Percentiles rank a stretch among this genome's conserved stretches.
Conservation (phyloP, 2,113 vertebrate species). For the Dasyprocta punctata region DNA sequence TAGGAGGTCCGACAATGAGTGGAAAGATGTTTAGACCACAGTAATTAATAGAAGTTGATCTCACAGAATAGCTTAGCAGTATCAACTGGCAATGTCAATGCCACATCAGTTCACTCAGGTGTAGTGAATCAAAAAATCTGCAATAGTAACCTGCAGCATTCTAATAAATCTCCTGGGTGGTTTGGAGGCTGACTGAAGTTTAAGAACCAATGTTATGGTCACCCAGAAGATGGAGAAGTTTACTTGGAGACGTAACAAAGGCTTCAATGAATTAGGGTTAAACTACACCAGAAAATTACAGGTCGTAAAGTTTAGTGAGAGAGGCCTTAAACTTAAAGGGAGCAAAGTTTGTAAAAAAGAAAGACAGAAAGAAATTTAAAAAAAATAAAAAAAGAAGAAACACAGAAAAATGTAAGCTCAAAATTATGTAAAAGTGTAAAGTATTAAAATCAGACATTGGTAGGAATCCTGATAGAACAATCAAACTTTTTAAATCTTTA, state of each 20-base stretch:
- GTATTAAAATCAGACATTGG: not conserved
- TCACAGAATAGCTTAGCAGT: not conserved
- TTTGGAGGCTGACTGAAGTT: not conserved
- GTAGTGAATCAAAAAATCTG: not conserved
- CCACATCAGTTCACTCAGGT: not conserved
- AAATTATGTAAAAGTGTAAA: not conserved
- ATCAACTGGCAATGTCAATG: not conserved
- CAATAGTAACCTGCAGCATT: no score
- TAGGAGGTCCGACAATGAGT: not conserved
- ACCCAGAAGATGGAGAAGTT: not conserved
- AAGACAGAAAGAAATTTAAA: conserved; percentile 12
- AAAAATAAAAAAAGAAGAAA: not conserved
- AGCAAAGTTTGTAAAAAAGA: not conserved
- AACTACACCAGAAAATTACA: not conserved
- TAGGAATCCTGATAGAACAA: not conserved
- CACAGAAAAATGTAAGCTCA: not conserved
- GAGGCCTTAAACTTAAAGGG: not conserved
- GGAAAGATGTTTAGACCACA: not conserved
- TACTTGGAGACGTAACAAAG: not conserved
- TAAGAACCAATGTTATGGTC: not conserved
- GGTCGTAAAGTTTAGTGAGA: not conserved
- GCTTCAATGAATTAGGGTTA: not conserved
- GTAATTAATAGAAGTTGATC: not conserved
- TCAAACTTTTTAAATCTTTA: not conserved
- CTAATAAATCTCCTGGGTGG: not conserved